These are phyloP conservation scores for Typhlichthys subterraneus DNA, from an alignment of 2,797 vertebrate species.

Conservation along the genomic window DNA sequence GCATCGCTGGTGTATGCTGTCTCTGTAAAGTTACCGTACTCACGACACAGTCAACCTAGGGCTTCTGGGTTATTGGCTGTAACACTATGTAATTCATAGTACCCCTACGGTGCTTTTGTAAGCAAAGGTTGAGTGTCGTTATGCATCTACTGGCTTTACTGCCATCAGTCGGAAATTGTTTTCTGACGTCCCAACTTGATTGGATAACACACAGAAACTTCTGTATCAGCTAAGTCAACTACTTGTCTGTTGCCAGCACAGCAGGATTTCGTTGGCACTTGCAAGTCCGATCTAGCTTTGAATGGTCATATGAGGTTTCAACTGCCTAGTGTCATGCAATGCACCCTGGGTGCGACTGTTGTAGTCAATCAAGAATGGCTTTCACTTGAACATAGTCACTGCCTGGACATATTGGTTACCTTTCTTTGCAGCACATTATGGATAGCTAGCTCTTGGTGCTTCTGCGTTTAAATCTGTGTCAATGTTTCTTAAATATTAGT, in stretches of 20 bases:
- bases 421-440: too few relatives aligned
- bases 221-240: background rate
- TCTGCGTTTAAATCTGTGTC: too few relatives aligned
- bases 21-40: background rate
- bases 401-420: too few relatives aligned
- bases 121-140: constrained; percentile 35
- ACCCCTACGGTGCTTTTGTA: background rate
- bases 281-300: constrained; percentile 17
- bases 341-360: constrained; percentile 54
- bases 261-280: constrained; percentile 21
- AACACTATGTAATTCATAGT: constrained; percentile 16
- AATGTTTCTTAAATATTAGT: too few relatives aligned
- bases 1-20: background rate
- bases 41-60: constrained; percentile 4
- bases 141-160: constrained; percentile 52
- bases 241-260: constrained; percentile 7
- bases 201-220: background rate
- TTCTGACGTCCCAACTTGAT: background rate
- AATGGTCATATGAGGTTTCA: constrained; percentile 32
- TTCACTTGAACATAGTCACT: background rate
- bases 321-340: constrained; percentile 46
- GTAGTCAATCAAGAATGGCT: constrained; percentile 55
- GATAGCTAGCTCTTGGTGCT: too few relatives aligned
- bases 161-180: constrained; percentile 1
- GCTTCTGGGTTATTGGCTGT: constrained; percentile 22